phyloP scores from a whole-genome alignment of 1,140 invertebrate species.

The Harpegnathos saltator region DNA sequence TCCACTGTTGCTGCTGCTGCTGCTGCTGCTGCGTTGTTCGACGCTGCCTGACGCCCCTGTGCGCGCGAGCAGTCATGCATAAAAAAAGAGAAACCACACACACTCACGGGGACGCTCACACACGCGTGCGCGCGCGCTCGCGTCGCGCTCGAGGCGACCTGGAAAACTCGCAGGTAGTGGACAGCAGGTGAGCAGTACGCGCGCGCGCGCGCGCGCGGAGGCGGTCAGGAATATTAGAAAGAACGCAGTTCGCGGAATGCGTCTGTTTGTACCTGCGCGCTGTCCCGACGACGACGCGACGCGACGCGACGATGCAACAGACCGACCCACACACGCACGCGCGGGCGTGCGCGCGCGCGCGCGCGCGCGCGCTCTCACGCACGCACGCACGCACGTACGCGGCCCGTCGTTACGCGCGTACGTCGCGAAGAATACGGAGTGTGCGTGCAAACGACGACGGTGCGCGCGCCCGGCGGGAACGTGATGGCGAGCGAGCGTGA shows the following conservation, averaged over 20 bases:
- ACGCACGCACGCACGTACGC: conserved; percentile 58
- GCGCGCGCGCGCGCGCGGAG: too few relatives aligned
- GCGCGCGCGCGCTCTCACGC: conserved; percentile 16
- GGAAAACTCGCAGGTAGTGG: neutral
- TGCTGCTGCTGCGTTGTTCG: conserved; percentile 1
- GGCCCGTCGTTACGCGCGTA: conserved; percentile 41
- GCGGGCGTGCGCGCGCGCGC: conserved; percentile 16
- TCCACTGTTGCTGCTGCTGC: neutral
- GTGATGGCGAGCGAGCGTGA: conserved; percentile 6
- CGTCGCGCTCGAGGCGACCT: neutral
- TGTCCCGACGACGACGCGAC: too few relatives aligned
- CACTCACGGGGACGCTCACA: conserved; percentile 5
- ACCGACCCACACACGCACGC: neutral
- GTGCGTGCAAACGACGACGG: conserved; percentile 10
- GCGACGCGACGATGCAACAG: too few relatives aligned
- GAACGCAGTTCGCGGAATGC: too few relatives aligned
- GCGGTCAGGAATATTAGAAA: too few relatives aligned
- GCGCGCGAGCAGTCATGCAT: conserved; percentile 39
- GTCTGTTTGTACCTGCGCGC: conserved; percentile 68
- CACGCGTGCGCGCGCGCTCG: neutral
- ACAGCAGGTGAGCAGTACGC: neutral
- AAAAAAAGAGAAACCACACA: conserved; percentile 5
- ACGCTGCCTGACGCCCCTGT: neutral
- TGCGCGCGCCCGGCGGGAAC: conserved; percentile 28
- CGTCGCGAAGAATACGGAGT: conserved; percentile 43